Conservation (phyloP, 2,888 invertebrate genomes). For the Parasteatoda lunata region DNA sequence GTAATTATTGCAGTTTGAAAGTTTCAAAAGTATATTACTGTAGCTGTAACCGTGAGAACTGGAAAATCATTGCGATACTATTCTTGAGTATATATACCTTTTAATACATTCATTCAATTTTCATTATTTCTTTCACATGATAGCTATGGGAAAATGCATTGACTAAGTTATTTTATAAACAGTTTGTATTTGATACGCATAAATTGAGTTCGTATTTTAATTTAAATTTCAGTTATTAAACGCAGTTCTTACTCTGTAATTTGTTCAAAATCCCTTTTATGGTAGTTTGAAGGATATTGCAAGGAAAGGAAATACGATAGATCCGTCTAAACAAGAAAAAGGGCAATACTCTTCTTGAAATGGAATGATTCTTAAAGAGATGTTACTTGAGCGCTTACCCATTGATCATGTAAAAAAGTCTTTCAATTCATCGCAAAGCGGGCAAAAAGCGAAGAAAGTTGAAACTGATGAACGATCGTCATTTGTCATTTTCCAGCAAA, state of each 20-base stretch:
- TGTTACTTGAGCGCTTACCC: slow-evolving; percentile 60
- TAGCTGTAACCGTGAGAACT: too few relatives aligned
- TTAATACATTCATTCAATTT: too few relatives aligned
- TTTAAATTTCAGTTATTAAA: too few relatives aligned
- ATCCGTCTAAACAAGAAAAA: slow-evolving; percentile 48
- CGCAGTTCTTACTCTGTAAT: not conserved
- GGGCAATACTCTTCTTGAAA: slow-evolving; percentile 15
- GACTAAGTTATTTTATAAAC: too few relatives aligned
- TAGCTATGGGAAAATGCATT: too few relatives aligned
- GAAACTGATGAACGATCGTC: slow-evolving; percentile 60
- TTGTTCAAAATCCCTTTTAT: slow-evolving; percentile 15
- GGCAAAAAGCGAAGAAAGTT: slow-evolving; percentile 40
- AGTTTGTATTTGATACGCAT: too few relatives aligned
- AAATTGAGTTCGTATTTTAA: too few relatives aligned
- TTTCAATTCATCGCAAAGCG: slow-evolving; percentile 50
- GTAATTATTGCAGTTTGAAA: too few relatives aligned
- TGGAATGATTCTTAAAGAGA: slow-evolving; percentile 63
- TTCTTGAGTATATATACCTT: too few relatives aligned
- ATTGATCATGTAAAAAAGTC: slow-evolving; percentile 62
- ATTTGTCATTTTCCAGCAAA: slow-evolving; percentile 57
- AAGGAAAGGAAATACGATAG: slow-evolving; percentile 3
- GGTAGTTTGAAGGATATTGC: not conserved
- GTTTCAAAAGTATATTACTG: too few relatives aligned
- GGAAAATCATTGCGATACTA: too few relatives aligned
- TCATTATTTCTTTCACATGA: too few relatives aligned